Evolutionary conservation across 2,113 vertebrate genomes (phyloP).

Genomic region (Cranoglanis bouderius): DNA sequence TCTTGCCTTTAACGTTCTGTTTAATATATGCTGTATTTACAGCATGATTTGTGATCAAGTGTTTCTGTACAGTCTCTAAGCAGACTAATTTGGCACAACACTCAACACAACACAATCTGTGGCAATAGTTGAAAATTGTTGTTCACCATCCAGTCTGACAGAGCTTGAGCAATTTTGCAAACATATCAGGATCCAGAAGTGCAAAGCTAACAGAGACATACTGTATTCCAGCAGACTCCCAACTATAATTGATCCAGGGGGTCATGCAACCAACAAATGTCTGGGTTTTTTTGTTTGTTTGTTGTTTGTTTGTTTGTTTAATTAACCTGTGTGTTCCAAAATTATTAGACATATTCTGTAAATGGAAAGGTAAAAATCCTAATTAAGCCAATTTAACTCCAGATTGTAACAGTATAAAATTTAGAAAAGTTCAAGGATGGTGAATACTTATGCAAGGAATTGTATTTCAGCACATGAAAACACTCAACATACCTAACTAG

Average conservation of each 20-base stretch:
- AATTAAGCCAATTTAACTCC: background rate
- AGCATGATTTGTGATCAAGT: conserved; percentile 32
- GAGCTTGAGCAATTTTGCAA: background rate
- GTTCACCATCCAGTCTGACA: background rate
- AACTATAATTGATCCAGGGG: background rate
- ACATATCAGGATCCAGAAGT: background rate
- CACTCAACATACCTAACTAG: too few relatives aligned
- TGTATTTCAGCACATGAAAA: background rate
- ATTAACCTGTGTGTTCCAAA: background rate
- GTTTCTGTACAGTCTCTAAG: conserved; percentile 41
- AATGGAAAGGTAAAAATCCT: background rate
- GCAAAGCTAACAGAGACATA: background rate
- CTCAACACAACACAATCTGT: too few relatives aligned
- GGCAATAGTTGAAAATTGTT: background rate
- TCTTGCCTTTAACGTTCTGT: background rate
- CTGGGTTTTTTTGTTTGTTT: too few relatives aligned
- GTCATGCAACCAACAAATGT: background rate
- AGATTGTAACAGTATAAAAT: background rate
- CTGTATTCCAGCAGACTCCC: background rate
- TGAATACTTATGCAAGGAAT: background rate
- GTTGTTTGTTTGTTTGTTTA: background rate
- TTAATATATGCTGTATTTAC: too few relatives aligned
- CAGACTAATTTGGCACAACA: conserved; percentile 58
- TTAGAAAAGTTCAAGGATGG: background rate
- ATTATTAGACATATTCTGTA: background rate